Conservation (phyloP, 2,113 vertebrate genomes). For the Ivindomyrus marchei region DNA sequence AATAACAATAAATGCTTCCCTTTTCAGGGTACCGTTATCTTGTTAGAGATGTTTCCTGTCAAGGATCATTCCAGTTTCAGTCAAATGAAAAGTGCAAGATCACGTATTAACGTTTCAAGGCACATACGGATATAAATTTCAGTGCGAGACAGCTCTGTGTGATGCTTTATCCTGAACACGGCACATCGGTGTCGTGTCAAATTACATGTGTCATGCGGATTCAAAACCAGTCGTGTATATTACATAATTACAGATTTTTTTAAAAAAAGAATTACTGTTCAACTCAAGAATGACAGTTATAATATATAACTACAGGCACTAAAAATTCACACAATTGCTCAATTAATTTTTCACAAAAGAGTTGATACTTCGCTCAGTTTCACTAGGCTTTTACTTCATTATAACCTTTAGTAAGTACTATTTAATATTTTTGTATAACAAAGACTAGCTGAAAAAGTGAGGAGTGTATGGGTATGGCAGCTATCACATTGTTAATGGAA, state of each 20-base stretch:
- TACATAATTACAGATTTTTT: not conserved
- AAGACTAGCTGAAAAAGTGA: constrained; percentile 46
- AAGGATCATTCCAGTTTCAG: not conserved
- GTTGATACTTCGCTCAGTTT: not conserved
- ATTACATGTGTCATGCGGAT: not conserved
- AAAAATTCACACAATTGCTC: not conserved
- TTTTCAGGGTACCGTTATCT: not conserved
- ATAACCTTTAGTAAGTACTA: constrained; percentile 47
- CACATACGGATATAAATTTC: not conserved
- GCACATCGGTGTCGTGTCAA: not conserved
- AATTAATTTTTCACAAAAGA: not conserved
- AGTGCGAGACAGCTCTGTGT: not conserved
- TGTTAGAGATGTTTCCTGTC: not conserved
- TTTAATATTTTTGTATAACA: constrained; percentile 54
- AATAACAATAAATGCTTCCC: not conserved
- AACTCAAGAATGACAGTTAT: not conserved
- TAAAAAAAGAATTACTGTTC: not conserved
- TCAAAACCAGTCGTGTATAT: not conserved
- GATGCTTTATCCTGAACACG: not conserved
- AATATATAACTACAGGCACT: not conserved
- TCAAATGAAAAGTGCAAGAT: not conserved
- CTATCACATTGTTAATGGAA: constrained; percentile 57
- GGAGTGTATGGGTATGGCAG: constrained; percentile 36
- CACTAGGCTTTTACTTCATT: not conserved
- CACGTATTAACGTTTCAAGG: not conserved